Evolutionary conservation across 2,113 vertebrate species (phyloP).

Genomic region (Corynorhinus townsendii): DNA sequence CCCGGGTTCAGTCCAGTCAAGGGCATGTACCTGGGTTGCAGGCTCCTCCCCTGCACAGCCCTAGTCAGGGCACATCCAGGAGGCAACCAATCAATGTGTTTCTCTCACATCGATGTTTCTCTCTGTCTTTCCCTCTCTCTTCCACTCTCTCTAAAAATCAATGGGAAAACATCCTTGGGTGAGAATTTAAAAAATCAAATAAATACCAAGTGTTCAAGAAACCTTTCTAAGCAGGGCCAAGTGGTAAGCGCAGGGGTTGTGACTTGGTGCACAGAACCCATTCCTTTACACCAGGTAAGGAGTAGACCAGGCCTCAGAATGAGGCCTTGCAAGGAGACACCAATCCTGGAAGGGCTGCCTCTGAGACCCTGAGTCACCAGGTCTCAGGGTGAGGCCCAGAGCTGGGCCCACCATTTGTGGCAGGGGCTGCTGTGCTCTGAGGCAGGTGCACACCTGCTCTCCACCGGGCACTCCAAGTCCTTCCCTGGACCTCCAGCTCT

Average conservation of each 20-base stretch:
- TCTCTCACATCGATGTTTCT: too few species aligned
- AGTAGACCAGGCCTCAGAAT: neutral
- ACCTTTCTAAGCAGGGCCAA: neutral
- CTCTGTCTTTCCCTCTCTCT: too few species aligned
- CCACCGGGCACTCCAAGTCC: neutral
- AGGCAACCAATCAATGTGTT: too few species aligned
- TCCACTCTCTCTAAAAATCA: too few species aligned
- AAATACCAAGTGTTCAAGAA: neutral
- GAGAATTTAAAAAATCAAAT: too few species aligned
- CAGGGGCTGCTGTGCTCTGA: neutral
- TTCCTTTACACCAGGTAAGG: neutral
- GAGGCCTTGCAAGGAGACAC: neutral
- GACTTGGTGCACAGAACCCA: neutral
- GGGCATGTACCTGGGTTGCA: too few species aligned
- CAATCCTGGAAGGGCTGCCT: neutral
- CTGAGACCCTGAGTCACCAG: neutral
- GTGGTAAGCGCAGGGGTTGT: rapidly evolving
- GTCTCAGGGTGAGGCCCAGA: neutral
- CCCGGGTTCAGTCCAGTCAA: too few species aligned
- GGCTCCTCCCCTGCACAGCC: too few species aligned
- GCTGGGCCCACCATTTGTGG: neutral
- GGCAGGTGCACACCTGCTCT: neutral
- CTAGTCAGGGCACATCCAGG: too few species aligned
- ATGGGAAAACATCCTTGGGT: too few species aligned
- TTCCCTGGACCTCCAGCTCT: neutral